A percentile compares a stretch with the other conserved stretches of the same genome.
Evolutionary conservation across 2,888 invertebrate genomes (phyloP).

Genomic region (Synergus umbraculus): DNA sequence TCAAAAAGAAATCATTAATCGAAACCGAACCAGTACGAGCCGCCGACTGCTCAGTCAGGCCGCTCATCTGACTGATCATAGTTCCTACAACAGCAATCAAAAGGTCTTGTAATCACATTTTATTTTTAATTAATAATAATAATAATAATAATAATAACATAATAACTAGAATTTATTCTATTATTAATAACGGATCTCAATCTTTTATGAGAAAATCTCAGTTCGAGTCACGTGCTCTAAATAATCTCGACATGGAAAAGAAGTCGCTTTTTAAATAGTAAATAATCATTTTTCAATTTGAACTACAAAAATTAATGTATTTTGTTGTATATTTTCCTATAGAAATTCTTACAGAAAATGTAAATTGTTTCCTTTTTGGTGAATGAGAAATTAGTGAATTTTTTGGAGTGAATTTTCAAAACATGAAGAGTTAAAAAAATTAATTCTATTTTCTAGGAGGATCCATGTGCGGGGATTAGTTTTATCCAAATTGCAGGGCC

Average conservation of each 20-base stretch:
- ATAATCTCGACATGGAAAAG: not conserved
- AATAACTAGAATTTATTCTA: not conserved
- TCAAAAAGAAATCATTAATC: conserved; percentile 72
- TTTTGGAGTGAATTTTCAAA: no score
- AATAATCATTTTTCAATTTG: not conserved
- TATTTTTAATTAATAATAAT: not conserved
- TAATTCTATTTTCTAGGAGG: conserved; percentile 55
- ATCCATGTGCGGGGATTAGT: conserved; percentile 63
- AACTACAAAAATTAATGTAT: not conserved
- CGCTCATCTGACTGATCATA: conserved; percentile 61
- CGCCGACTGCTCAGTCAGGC: conserved; percentile 70
- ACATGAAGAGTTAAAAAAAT: not conserved
- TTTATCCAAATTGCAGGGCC: conserved; percentile 73
- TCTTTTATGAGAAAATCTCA: not conserved
- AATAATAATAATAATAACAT: not conserved
- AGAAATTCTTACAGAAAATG: not conserved
- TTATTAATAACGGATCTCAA: not conserved
- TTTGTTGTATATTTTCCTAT: no score
- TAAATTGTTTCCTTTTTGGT: not conserved
- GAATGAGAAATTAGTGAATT: not conserved
- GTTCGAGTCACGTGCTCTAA: not conserved
- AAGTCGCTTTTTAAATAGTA: not conserved
- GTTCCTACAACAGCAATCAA: conserved; percentile 64
- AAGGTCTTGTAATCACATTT: not conserved
- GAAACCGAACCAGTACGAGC: conserved; percentile 69